Conservation (phyloP, 2,797 vertebrate genomes). For the Channa striata region DNA sequence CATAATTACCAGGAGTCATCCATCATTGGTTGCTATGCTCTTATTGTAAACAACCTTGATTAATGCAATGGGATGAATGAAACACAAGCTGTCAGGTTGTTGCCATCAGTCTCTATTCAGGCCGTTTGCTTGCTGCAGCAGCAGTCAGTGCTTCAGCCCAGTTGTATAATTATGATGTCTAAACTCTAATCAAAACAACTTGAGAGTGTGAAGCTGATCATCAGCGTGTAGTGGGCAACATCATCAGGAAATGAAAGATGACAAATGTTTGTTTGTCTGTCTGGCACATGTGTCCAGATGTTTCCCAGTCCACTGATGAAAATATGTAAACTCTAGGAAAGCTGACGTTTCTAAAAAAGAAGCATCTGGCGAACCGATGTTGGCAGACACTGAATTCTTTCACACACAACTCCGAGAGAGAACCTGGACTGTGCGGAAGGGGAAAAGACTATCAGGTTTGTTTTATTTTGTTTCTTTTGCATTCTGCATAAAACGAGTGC, state of each 20-base stretch:
- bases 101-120: conserved; percentile 61
- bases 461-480: conserved; percentile 11
- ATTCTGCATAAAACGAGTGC: background rate
- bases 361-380: conserved; percentile 5
- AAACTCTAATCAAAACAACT: conserved; percentile 59
- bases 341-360: conserved; percentile 3
- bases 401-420: background rate
- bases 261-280: conserved; percentile 17
- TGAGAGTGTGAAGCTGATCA: conserved; percentile 39
- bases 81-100: conserved; percentile 56
- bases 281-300: conserved; percentile 9
- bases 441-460: background rate
- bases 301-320: conserved; percentile 10
- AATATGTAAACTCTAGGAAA: background rate
- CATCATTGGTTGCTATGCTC: conserved; percentile 60
- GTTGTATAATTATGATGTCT: conserved; percentile 51
- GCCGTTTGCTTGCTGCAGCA: conserved; percentile 19
- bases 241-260: conserved; percentile 30
- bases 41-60: conserved; percentile 72
- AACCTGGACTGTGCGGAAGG: background rate
- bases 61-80: conserved; percentile 74
- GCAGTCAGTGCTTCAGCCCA: conserved; percentile 24
- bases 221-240: conserved; percentile 32
- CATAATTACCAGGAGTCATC: conserved; percentile 65
- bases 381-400: background rate